A percentile compares a stretch with the other conserved stretches of the same genome.
Evolutionary conservation across 92 coral and sea anemone species (phyloP).

Genomic region (Phenganax subtilis): DNA sequence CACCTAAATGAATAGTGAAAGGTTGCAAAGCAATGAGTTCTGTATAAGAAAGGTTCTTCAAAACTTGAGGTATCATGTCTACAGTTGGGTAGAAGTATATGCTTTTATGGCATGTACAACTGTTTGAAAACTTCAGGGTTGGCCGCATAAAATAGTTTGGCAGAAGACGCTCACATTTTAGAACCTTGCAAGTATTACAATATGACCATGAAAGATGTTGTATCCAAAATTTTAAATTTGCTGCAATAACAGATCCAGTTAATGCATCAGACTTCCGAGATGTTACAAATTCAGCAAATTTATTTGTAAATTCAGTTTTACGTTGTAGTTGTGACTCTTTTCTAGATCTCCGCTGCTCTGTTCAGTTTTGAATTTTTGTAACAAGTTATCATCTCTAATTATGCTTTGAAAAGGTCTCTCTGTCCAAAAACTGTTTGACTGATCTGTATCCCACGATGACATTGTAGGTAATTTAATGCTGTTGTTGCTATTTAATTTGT

Average conservation of each 20-base stretch:
- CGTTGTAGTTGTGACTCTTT: not conserved
- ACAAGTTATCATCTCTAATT: not conserved
- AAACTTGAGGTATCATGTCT: not conserved
- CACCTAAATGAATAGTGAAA: constrained; percentile 34
- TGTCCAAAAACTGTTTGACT: not conserved
- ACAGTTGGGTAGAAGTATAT: not conserved
- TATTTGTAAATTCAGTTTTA: not conserved
- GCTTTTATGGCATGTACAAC: not conserved
- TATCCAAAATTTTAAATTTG: not conserved
- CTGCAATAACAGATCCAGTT: not conserved
- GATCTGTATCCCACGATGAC: not conserved
- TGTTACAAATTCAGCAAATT: not conserved
- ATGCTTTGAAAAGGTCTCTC: not conserved
- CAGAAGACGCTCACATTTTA: not conserved
- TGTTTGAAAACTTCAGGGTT: not conserved
- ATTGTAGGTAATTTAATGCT: not conserved
- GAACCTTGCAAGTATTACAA: not conserved
- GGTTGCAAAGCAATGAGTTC: constrained; percentile 13
- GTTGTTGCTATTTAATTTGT: no score
- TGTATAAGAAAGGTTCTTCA: not conserved
- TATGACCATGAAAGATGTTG: constrained; percentile 8
- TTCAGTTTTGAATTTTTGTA: not conserved
- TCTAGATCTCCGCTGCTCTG: not conserved
- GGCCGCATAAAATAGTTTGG: constrained; percentile 2
- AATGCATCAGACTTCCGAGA: not conserved